phyloP scores from a whole-genome alignment of 2,888 invertebrate genomes.

The Adineta ricciae region DNA sequence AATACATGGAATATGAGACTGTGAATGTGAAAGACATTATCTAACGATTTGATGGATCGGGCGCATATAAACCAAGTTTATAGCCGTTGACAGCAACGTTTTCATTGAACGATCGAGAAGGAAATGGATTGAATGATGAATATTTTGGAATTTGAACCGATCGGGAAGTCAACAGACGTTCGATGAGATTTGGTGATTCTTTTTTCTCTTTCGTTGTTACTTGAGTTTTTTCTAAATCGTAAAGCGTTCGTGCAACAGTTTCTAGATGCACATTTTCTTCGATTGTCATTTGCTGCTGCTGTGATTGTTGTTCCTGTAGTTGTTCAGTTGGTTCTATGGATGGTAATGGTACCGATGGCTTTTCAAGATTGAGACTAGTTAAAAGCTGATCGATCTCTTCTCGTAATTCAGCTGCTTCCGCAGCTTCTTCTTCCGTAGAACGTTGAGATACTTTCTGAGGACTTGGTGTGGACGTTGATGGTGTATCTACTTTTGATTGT shows the following conservation, averaged over 20 bases:
- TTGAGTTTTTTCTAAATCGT: background rate
- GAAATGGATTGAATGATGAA: slow-evolving; percentile 44
- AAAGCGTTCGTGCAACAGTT: slow-evolving; percentile 7
- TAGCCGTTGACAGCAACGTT: slow-evolving; percentile 44
- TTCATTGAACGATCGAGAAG: slow-evolving; percentile 43
- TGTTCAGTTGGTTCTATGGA: background rate
- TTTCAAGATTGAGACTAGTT: slow-evolving; percentile 18
- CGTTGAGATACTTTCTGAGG: background rate
- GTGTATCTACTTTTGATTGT: background rate
- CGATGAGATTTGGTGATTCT: slow-evolving; percentile 21
- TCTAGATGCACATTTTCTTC: background rate
- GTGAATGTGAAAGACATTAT: background rate
- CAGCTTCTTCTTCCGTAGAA: background rate
- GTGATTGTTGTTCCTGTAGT: background rate
- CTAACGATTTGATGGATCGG: background rate
- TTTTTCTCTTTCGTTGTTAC: background rate
- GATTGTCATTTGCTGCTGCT: background rate
- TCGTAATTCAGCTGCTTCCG: background rate
- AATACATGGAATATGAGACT: background rate
- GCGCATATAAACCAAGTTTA: slow-evolving; percentile 44
- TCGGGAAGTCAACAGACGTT: slow-evolving; percentile 26
- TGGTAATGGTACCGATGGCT: background rate
- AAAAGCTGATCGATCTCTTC: background rate
- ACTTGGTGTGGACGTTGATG: background rate
- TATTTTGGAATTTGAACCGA: slow-evolving; percentile 10